A percentile compares a stretch with the other conserved stretches of the same genome.
phyloP scores from a whole-genome alignment of 1,140 invertebrate genomes.

The Pinna nobilis region DNA sequence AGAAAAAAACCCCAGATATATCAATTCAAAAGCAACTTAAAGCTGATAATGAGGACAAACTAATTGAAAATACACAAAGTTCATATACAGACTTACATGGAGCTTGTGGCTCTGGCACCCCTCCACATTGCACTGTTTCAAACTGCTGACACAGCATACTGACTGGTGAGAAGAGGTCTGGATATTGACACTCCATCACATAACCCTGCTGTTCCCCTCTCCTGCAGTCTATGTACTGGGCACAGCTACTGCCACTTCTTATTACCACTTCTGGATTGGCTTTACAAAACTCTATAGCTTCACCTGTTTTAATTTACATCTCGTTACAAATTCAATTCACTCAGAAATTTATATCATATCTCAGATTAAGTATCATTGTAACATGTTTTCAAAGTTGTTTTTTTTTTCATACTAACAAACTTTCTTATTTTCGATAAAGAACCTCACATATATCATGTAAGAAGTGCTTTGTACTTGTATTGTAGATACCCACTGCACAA shows the following conservation, averaged over 20 bases:
- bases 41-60: too few relatives aligned
- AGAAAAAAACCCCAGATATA: too few relatives aligned
- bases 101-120: conserved; percentile 45
- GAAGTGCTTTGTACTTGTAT: too few relatives aligned
- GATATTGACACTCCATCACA: conserved; percentile 54
- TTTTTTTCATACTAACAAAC: too few relatives aligned
- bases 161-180: conserved; percentile 49
- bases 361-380: too few relatives aligned
- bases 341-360: too few relatives aligned
- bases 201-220: not conserved
- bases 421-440: too few relatives aligned
- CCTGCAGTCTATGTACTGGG: conserved; percentile 46
- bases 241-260: conserved; percentile 39
- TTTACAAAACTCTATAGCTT: conserved; percentile 38
- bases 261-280: conserved; percentile 35
- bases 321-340: too few relatives aligned
- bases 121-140: conserved; percentile 49
- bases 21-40: too few relatives aligned
- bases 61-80: not conserved
- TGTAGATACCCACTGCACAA: too few relatives aligned
- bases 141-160: conserved; percentile 44
- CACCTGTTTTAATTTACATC: conserved; percentile 14
- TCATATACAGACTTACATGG: conserved; percentile 49
- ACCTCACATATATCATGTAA: too few relatives aligned
- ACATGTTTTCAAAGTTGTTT: too few relatives aligned